These are phyloP conservation scores for Lasiurus borealis DNA, from an alignment of 2,113 vertebrate species.

Conservation along the genomic window DNA sequence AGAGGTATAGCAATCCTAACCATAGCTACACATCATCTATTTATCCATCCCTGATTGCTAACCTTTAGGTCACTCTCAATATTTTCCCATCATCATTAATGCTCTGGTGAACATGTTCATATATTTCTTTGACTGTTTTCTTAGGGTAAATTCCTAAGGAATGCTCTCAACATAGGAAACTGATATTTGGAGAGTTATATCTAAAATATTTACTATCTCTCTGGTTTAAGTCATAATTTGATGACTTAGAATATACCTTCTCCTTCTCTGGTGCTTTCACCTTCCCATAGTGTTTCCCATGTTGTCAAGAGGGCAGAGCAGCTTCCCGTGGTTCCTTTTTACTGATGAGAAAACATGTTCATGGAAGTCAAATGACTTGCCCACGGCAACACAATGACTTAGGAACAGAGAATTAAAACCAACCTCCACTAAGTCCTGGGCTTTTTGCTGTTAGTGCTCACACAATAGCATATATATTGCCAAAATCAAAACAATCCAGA, in stretches of 20 bases:
- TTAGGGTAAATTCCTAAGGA: not conserved
- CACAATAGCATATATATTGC: not conserved
- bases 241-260: not conserved
- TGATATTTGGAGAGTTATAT: not conserved
- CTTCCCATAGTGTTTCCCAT: not conserved
- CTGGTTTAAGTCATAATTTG: not conserved
- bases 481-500: conserved; percentile 19
- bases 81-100: not conserved
- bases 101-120: not conserved
- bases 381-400: not conserved
- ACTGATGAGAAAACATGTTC: not conserved
- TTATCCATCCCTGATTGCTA: not conserved
- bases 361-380: not conserved
- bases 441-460: not conserved
- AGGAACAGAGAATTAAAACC: not conserved
- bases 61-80: not conserved
- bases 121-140: not conserved
- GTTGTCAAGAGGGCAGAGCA: not conserved
- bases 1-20: not conserved
- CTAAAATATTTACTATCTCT: not conserved
- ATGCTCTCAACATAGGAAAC: not conserved
- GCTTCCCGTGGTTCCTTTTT: not conserved
- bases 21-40: not conserved
- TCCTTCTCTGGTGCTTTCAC: not conserved
- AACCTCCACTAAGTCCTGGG: not conserved